These are phyloP conservation scores for Oreocharis arfaki DNA, from an alignment of 2,113 vertebrate genomes.

Conservation along the genomic window DNA sequence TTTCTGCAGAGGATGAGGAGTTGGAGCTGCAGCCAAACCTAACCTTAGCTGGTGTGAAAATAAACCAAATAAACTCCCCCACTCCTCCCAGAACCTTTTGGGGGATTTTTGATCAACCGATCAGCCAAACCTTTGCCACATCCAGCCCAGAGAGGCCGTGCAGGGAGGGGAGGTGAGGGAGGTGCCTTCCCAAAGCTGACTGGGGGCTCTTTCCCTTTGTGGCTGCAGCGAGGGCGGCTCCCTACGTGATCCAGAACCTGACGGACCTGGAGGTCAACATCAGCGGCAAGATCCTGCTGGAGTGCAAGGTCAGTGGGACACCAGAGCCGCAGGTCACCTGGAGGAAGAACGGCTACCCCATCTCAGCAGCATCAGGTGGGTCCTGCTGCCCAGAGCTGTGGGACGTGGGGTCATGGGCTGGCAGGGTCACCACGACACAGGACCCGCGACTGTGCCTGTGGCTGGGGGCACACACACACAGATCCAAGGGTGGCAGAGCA, in stretches of 20 bases:
- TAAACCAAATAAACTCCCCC: background rate
- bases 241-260: slow-evolving; percentile 81
- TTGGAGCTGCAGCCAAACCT: background rate
- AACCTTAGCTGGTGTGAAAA: background rate
- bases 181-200: background rate
- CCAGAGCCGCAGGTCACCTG: slow-evolving; percentile 77
- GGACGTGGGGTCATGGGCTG: rapidly evolving
- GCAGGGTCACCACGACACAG: no score
- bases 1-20: background rate
- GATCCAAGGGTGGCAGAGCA: rapidly evolving
- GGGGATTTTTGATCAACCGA: background rate
- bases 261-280: slow-evolving; percentile 84
- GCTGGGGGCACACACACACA: background rate
- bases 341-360: slow-evolving; percentile 78
- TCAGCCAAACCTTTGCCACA: background rate
- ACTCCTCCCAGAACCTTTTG: background rate
- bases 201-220: background rate
- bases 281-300: slow-evolving; percentile 82
- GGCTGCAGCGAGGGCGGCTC: slow-evolving; percentile 71
- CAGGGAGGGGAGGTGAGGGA: background rate
- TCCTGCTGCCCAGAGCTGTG: rapidly evolving
- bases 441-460: rapidly evolving
- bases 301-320: slow-evolving; percentile 76
- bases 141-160: background rate
- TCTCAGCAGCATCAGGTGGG: slow-evolving; percentile 81